These are phyloP conservation scores for Poeciliopsis presidionis DNA, from an alignment of 2,797 vertebrate species.

Conservation along the genomic window DNA sequence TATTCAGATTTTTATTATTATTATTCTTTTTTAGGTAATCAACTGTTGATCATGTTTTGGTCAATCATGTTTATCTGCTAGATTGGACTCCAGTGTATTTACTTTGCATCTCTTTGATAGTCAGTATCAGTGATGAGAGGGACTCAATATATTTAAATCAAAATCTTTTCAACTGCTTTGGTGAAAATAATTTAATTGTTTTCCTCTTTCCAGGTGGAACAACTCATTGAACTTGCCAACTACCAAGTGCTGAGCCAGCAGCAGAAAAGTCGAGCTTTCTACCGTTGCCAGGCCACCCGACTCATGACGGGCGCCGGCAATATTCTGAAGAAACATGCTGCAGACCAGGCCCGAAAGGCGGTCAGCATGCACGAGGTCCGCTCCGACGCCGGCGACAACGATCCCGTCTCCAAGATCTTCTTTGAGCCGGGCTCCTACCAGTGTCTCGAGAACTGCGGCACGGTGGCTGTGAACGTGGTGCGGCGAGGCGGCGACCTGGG, in stretches of 20 bases:
- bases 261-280: slow-evolving; percentile 98
- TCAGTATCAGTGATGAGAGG: background rate
- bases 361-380: slow-evolving; percentile 99
- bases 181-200: background rate
- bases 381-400: slow-evolving; percentile 86
- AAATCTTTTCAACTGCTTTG: background rate
- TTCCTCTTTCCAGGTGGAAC: slow-evolving; percentile 82
- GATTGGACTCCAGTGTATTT: background rate
- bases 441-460: slow-evolving; percentile 98
- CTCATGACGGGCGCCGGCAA: slow-evolving; percentile 98
- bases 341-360: slow-evolving; percentile 96
- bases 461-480: slow-evolving; percentile 91
- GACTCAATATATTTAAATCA: background rate
- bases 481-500: slow-evolving; percentile 91
- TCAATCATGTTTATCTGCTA: no score
- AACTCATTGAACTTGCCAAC: slow-evolving; percentile 96
- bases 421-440: slow-evolving; percentile 97
- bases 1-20: background rate
- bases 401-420: slow-evolving; percentile 91
- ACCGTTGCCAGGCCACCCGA: slow-evolving; percentile 97
- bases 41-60: no score
- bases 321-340: slow-evolving; percentile 97
- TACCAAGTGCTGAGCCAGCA: slow-evolving; percentile 99
- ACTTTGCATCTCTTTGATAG: background rate
- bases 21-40: no score